Evolutionary conservation across 2,113 vertebrate species (phyloP), one percentile per base, ranked within the genome.

Genomic region (Bubo bubo): DNA sequence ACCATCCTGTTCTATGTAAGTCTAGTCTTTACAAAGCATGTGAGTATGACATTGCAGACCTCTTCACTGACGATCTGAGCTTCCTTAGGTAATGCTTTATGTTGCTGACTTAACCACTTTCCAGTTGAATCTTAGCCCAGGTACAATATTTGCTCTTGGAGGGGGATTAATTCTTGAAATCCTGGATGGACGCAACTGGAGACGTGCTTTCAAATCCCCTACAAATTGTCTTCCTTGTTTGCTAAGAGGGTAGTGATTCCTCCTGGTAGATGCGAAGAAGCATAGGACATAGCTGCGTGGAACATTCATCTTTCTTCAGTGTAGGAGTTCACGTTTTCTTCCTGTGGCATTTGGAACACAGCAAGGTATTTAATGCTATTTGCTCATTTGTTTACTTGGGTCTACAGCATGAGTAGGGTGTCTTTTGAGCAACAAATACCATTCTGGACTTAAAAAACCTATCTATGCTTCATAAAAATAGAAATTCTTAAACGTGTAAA

Each of bases 81-180:
- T 81, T 86, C 77, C 79, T 90, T 37, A 81, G n/a, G 32, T 98
- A 98, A 98, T 97, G 63, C 96, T 35, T 11, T 45, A 27, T 82
- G 75, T 81, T 96, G 98, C 98, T 98, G 98, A 98, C 75, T 45
- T 81, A 16, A 73, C 66, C 50, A 62, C 68, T 97, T 95, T 43
- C 74, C 60, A 28, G 7, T 35, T 93, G 71, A 82, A 58, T 86
- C 34, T 92, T 97, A 97, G 98, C 95, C 93, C 93, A 71, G n/a
- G 89, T 83, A 50, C 66, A 95, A 58, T 79, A 74, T 83, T 92
- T 90, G 71, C 86, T 97, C 85, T 80, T 81, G 76, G 83, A 88
- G 17, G 55, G 55, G 86, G 95, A 97, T 98, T 98, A 94, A 85
- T 93, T 93, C 90, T 63, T 94, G 88, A 88, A 96, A 97, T 86